Evolutionary conservation across 2,113 vertebrate genomes (phyloP), one percentile per base, ranked within the genome.

Genomic region (Alosa alosa): DNA sequence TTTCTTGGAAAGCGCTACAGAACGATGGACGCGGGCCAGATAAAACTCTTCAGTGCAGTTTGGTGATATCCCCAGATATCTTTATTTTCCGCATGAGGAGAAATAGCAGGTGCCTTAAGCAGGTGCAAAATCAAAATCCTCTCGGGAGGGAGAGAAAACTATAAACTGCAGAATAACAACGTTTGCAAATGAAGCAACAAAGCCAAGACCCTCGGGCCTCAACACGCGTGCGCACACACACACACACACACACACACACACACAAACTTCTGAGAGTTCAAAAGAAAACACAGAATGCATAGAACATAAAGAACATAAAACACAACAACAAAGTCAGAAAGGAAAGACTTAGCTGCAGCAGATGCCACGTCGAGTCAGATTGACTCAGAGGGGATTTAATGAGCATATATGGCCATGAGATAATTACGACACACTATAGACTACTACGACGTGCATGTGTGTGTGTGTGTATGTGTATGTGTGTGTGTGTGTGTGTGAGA

Each of bases 61-160:
- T 15, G 31, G 31, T 41, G 72, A 78, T 36, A 39, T 78, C 72
- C 72, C 72, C 72, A 39, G 72, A 78, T 36, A 18, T 41, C 72
- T 78, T 13, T 15, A 36, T 36, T 78, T 78, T 31, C 11, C 15
- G 13, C 72, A 78, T 3, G 10, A 78, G 72, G 72, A 78, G 72
- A 78, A 39, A 11, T 78, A 39, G 72, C 72, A 78, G 50, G 50
- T 52, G 13, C 15, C 50, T 15, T 52, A 52, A 52, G 50, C 50
- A 52, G 72, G 72, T 78, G 72, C 72, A 75, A 11, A 75, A 75
- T 75, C 72, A 75, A 11, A 75, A 75, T 75, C 31, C 72, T 78
- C 72, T 39, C 10, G 72, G 72, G 72, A 78, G 31, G 72, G 41
- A 4, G 13, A 78, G 31, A 31, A 36, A 78, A 11, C 15, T 72